These are phyloP conservation scores for Marmota monax DNA, from an alignment of 2,113 vertebrate species.

Conservation along the genomic window DNA sequence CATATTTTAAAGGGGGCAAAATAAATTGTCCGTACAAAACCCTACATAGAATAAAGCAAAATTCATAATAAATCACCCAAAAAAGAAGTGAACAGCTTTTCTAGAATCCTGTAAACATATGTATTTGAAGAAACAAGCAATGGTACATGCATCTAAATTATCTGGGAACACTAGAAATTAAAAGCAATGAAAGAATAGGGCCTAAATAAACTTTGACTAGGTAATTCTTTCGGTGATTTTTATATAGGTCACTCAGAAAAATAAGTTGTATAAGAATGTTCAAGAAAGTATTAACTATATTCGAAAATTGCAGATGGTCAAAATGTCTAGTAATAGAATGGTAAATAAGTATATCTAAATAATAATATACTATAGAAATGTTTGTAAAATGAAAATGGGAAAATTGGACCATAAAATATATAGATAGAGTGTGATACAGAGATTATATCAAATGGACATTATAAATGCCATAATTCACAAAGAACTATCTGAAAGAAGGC, in stretches of 20 bases:
- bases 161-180: neutral
- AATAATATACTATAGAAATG: neutral
- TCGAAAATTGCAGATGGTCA: neutral
- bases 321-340: neutral
- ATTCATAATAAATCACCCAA: neutral
- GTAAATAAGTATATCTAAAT: neutral
- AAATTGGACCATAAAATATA: neutral
- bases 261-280: neutral
- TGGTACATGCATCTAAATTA: neutral
- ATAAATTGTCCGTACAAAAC: neutral
- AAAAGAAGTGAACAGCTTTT: neutral
- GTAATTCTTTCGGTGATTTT: neutral
- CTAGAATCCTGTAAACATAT: neutral
- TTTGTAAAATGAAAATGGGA: neutral
- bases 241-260: neutral
- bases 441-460: neutral
- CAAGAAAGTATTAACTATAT: neutral
- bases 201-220: neutral
- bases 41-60: neutral
- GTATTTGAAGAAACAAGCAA: neutral
- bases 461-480: neutral
- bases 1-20: neutral
- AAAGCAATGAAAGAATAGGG: neutral
- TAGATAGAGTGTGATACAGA: neutral
- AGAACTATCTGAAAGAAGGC: neutral